A percentile compares a stretch with the other conserved stretches of the same genome.
Conservation (phyloP, 1,140 invertebrate genomes). For the Epicauta chinensis region DNA sequence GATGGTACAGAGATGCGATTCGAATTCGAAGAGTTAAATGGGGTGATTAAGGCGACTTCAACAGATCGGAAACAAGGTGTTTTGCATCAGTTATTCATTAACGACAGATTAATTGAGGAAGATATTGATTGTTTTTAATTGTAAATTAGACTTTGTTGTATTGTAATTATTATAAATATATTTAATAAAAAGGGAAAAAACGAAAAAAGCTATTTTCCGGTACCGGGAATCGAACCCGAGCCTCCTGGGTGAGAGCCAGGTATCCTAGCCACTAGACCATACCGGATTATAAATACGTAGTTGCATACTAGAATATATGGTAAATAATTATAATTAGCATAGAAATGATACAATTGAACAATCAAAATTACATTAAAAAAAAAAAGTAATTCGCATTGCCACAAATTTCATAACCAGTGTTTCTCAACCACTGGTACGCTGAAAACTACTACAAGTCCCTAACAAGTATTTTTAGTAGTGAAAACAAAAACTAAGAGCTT, state of each 20-base stretch:
- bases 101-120: slow-evolving; percentile 38
- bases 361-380: no score
- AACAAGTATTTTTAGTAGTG: no score
- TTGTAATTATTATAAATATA: slow-evolving; percentile 1
- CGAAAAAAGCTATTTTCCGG: slow-evolving; percentile 18
- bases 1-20: slow-evolving; percentile 80
- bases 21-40: slow-evolving; percentile 30
- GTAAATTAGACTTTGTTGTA: slow-evolving; percentile 2
- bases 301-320: no score
- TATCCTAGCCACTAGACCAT: slow-evolving; percentile 39
- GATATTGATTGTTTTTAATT: slow-evolving; percentile 18
- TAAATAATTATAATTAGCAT: no score
- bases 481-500: no score
- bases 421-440: no score
- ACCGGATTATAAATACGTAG: slow-evolving; percentile 18
- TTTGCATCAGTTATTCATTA: slow-evolving; percentile 46
- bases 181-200: not conserved
- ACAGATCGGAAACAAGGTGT: slow-evolving; percentile 50
- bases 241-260: slow-evolving; percentile 37
- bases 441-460: no score
- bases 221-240: slow-evolving; percentile 38
- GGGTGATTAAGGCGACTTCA: slow-evolving; percentile 53
- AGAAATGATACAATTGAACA: no score
- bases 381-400: no score
- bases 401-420: no score